A percentile compares a stretch with the other conserved stretches of the same genome.
These are phyloP conservation scores for Phoronis australis DNA, from an alignment of 2,888 invertebrate genomes.

Conservation along the genomic window DNA sequence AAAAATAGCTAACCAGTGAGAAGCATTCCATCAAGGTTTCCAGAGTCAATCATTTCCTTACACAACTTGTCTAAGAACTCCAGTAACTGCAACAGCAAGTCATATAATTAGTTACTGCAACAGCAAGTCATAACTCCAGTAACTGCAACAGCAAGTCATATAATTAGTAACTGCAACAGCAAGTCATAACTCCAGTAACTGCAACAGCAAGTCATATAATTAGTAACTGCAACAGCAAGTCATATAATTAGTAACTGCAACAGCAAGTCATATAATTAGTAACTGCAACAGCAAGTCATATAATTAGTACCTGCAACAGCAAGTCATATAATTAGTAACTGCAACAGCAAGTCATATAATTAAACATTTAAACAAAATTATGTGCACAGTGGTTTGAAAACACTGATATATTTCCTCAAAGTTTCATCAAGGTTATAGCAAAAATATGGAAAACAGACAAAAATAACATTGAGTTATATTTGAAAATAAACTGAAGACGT, in stretches of 20 bases:
- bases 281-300: not conserved
- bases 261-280: conserved; percentile 26
- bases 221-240: conserved; percentile 65
- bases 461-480: no score
- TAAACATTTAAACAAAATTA: no score
- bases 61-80: conserved; percentile 73
- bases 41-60: conserved; percentile 67
- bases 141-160: conserved; percentile 57
- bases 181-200: conserved; percentile 72
- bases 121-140: conserved; percentile 68
- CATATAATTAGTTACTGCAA: conserved; percentile 63
- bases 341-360: not conserved
- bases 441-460: no score
- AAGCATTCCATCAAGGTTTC: conserved; percentile 77
- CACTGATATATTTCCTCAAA: no score
- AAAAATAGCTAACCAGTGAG: no score
- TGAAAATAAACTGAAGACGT: no score
- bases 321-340: conserved; percentile 1
- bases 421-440: no score
- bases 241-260: conserved; percentile 68
- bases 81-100: conserved; percentile 57
- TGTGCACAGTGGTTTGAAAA: no score
- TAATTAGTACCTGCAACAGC: no score
- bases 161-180: conserved; percentile 65
- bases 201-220: conserved; percentile 51